A percentile compares a stretch with the other conserved stretches of the same genome.
Conservation (phyloP, 2,113 vertebrate genomes). For the Haliaeetus leucogaster region DNA sequence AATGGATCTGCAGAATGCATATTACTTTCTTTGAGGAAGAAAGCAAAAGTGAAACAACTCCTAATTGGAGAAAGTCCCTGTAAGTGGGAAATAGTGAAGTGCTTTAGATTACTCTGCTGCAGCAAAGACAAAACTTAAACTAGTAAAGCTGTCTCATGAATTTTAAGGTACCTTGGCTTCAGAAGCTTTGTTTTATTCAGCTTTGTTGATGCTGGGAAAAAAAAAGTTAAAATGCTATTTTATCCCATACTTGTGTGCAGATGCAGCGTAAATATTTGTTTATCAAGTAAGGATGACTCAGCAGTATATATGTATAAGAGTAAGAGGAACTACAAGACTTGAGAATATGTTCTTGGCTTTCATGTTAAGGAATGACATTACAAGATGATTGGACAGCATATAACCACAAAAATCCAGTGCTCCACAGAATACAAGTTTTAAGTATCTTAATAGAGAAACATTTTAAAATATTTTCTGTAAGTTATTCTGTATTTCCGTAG, state of each 20-base stretch:
- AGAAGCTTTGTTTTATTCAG: background rate
- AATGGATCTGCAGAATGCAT: background rate
- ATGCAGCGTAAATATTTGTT: background rate
- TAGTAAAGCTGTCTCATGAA: background rate
- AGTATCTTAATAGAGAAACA: background rate
- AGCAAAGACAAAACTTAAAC: background rate
- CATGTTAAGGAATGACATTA: background rate
- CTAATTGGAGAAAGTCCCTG: background rate
- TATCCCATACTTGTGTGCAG: background rate
- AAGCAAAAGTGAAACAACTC: conserved; percentile 21
- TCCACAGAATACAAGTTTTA: background rate
- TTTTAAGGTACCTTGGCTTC: background rate
- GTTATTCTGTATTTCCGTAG: background rate
- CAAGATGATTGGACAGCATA: background rate
- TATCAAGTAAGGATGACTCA: conserved; percentile 45
- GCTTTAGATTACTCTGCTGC: background rate
- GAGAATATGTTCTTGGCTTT: background rate
- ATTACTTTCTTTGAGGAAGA: background rate
- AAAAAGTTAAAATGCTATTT: background rate
- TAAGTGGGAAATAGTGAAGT: background rate
- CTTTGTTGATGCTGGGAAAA: background rate
- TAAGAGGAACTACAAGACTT: background rate
- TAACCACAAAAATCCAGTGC: background rate
- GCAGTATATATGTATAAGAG: background rate
- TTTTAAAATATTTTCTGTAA: background rate